A percentile compares a stretch with the other conserved stretches of the same genome.
Evolutionary conservation across 2,888 invertebrate species (phyloP).

Genomic region (Eristalis pertinax): DNA sequence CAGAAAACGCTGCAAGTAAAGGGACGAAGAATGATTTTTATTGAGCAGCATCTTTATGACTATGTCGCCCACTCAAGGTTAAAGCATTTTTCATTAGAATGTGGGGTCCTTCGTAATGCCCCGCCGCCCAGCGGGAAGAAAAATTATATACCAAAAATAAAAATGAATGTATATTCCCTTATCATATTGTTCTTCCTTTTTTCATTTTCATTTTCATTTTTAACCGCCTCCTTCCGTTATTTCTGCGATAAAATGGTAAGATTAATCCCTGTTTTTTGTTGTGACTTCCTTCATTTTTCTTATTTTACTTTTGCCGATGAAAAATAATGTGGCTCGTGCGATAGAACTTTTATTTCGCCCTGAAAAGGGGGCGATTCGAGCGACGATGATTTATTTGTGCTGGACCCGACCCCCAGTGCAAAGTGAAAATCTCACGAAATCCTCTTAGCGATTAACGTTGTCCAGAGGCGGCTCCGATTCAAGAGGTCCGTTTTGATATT

Average conservation of each 20-base stretch:
- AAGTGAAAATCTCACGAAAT: conserved; percentile 39
- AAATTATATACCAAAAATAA: conserved; percentile 32
- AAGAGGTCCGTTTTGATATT: conserved; percentile 38
- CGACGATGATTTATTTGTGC: conserved; percentile 55
- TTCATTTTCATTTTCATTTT: conserved; percentile 55
- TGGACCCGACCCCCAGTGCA: conserved; percentile 18
- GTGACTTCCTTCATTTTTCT: conserved; percentile 27
- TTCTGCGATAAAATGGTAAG: conserved; percentile 57
- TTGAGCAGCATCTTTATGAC: conserved; percentile 62
- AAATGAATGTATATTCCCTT: conserved; percentile 55
- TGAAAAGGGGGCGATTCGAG: conserved; percentile 33
- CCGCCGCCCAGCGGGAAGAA: conserved; percentile 27
- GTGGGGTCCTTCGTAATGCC: conserved; percentile 8
- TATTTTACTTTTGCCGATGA: conserved; percentile 25
- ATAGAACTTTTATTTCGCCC: conserved; percentile 54
- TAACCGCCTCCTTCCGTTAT: conserved; percentile 65
- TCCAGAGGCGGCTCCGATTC: background rate
- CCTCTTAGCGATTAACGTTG: conserved; percentile 30
- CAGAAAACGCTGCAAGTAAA: conserved; percentile 19
- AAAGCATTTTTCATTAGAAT: conserved; percentile 66
- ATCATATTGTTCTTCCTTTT: conserved; percentile 64
- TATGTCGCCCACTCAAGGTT: conserved; percentile 62
- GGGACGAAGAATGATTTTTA: conserved; percentile 64
- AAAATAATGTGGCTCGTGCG: conserved; percentile 60
- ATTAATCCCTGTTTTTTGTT: conserved; percentile 67